These are phyloP conservation scores for Ctenodactylus gundi DNA, from an alignment of 2,113 vertebrate species.

Conservation along the genomic window DNA sequence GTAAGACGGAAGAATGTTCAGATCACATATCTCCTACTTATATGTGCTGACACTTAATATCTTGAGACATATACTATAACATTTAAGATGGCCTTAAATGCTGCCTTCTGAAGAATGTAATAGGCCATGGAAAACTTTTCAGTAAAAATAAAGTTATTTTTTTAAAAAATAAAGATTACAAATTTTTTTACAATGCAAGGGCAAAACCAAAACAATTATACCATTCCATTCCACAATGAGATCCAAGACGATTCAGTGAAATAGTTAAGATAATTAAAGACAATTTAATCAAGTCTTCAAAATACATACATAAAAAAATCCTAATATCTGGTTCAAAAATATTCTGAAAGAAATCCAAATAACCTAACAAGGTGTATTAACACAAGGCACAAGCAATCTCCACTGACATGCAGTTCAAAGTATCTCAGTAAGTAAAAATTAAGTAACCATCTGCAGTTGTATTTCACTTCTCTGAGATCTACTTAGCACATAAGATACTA, in stretches of 20 bases:
- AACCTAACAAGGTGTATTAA: neutral
- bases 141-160: neutral
- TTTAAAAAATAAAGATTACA: neutral
- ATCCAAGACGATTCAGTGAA: neutral
- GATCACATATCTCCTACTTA: neutral
- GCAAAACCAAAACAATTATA: slow-evolving; percentile 17
- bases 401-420: neutral
- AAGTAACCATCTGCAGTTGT: neutral
- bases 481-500: slow-evolving; percentile 15
- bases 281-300: neutral
- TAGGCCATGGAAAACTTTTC: neutral
- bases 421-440: neutral
- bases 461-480: neutral
- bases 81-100: slow-evolving; percentile 40
- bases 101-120: slow-evolving; percentile 19
- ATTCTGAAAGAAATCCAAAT: neutral
- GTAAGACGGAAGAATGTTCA: neutral
- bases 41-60: neutral
- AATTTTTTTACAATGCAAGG: neutral
- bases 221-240: neutral
- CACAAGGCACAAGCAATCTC: neutral
- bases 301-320: neutral
- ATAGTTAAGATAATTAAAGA: neutral
- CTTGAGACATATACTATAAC: neutral
- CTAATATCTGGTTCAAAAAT: neutral